Conservation (phyloP, 2,113 vertebrate genomes). For the Tychaedon coryphoeus region DNA sequence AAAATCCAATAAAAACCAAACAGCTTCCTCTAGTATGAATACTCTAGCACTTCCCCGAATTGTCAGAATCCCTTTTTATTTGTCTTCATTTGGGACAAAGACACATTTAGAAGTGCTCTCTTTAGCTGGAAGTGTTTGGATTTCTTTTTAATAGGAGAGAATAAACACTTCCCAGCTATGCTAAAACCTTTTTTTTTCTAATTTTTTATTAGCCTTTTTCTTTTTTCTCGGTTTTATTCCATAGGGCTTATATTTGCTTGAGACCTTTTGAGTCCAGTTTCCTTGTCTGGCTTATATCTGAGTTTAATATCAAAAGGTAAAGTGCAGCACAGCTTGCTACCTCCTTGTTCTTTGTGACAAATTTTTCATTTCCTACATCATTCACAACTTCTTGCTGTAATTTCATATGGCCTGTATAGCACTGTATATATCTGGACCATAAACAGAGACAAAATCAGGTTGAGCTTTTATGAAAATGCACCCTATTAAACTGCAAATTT, state of each 20-base stretch:
- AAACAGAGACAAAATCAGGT: constrained; percentile 47
- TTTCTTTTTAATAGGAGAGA: not conserved
- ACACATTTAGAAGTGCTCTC: not conserved
- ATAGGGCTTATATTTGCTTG: not conserved
- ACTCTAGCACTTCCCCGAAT: constrained; percentile 33
- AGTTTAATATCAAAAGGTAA: constrained; percentile 54
- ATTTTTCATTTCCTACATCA: constrained; percentile 63
- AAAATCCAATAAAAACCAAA: not conserved
- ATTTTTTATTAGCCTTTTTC: not conserved
- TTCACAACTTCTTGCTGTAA: constrained; percentile 35
- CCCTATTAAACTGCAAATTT: constrained; percentile 55
- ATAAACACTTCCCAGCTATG: not conserved
- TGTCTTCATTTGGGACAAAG: constrained; percentile 57
- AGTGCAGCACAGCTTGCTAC: not conserved
- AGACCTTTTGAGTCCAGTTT: not conserved
- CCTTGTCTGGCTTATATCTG: constrained; percentile 9
- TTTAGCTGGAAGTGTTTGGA: constrained; percentile 29
- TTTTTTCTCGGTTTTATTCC: constrained; percentile 13
- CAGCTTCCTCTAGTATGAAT: constrained; percentile 46
- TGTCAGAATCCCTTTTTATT: constrained; percentile 57
- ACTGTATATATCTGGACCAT: constrained; percentile 11
- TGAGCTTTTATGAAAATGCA: constrained; percentile 19
- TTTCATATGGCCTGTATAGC: constrained; percentile 23
- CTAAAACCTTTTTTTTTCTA: not conserved
- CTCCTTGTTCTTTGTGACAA: constrained; percentile 32